These are phyloP conservation scores for Squalus acanthias DNA, from an alignment of 2,797 vertebrate species.

Conservation along the genomic window DNA sequence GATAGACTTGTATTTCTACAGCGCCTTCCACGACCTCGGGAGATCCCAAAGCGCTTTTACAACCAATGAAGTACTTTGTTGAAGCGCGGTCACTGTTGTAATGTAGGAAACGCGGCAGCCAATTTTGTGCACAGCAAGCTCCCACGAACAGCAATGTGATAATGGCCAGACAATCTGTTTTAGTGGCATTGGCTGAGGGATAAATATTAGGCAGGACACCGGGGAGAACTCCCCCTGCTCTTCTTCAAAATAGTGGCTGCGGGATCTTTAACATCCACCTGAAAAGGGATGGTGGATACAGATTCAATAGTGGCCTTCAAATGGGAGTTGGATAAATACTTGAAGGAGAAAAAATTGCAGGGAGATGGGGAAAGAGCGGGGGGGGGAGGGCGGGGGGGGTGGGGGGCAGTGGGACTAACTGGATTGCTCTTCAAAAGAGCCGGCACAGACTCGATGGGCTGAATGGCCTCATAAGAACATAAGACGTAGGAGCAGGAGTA, in stretches of 20 bases:
- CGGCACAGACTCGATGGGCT: no score
- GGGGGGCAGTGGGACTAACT: no score
- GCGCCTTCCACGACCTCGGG: neutral
- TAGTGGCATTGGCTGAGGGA: neutral
- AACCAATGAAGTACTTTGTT: neutral
- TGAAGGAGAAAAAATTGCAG: no score
- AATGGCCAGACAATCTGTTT: no score
- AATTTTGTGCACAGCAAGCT: neutral
- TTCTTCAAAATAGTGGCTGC: neutral
- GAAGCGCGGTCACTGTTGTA: no score
- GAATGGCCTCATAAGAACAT: no score
- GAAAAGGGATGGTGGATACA: neutral
- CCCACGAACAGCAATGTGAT: neutral
- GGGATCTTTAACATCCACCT: neutral
- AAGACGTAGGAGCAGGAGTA: no score
- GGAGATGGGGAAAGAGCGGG: no score
- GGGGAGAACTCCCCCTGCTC: neutral
- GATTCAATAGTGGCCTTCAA: no score
- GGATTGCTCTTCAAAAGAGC: no score
- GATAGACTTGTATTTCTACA: neutral
- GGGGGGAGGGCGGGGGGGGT: no score
- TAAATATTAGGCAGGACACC: neutral
- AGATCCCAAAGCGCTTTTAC: neutral
- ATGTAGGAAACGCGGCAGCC: neutral
- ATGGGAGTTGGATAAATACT: no score